Evolutionary conservation across 2,113 vertebrate species (phyloP).

Genomic region (Sinocyclocheilus rhinocerous): DNA sequence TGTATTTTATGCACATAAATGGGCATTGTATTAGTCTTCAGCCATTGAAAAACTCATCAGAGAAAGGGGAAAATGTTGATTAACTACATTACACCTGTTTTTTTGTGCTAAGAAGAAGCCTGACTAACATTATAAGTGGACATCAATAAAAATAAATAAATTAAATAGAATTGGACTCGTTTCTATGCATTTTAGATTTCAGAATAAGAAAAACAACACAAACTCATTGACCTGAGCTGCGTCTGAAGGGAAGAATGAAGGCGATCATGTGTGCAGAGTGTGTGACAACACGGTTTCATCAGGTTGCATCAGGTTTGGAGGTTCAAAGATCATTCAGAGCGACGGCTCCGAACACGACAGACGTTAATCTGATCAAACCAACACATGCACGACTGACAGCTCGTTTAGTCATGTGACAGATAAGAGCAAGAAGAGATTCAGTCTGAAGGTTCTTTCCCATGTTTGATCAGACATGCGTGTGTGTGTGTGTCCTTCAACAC

Average conservation of each 20-base stretch:
- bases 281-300: background rate
- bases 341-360: conserved; percentile 10
- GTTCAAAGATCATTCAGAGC: conserved; percentile 3
- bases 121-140: background rate
- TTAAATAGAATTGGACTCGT: background rate
- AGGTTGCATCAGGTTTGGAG: background rate
- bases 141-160: background rate
- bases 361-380: conserved; percentile 39
- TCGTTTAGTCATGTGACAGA: conserved; percentile 43
- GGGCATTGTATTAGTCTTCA: background rate
- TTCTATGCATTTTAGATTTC: background rate
- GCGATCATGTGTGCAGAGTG: background rate
- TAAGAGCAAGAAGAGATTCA: conserved; percentile 26
- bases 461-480: conserved; percentile 24
- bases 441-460: conserved; percentile 13
- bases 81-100: background rate
- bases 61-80: background rate
- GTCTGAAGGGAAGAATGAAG: background rate
- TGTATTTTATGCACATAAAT: background rate
- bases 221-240: background rate
- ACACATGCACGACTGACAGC: background rate
- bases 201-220: background rate
- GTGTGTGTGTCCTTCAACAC: conserved; percentile 48
- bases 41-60: background rate
- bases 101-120: background rate